Conservation (phyloP, 2,888 invertebrate species). For the Bombylius discolor region DNA sequence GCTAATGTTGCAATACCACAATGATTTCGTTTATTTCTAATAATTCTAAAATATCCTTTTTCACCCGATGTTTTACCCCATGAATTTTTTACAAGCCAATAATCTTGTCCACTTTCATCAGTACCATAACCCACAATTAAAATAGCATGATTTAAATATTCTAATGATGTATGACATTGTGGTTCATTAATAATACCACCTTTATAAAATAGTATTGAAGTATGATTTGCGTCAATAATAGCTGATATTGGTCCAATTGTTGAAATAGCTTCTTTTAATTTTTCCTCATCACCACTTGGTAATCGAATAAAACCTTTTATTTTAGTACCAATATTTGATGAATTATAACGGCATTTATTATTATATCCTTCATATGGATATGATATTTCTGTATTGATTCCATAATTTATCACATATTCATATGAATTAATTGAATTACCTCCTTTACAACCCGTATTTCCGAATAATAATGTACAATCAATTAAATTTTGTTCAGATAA, state of each 20-base stretch:
- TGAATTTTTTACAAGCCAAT: slow-evolving; percentile 61
- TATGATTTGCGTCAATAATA: slow-evolving; percentile 78
- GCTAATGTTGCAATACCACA: slow-evolving; percentile 77
- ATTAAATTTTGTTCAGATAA: slow-evolving; percentile 1
- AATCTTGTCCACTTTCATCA: slow-evolving; percentile 39
- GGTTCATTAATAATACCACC: slow-evolving; percentile 70
- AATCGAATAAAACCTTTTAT: slow-evolving; percentile 71
- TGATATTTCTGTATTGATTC: slow-evolving; percentile 68
- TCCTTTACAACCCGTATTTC: background rate
- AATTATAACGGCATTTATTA: slow-evolving; percentile 54
- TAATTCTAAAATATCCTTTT: slow-evolving; percentile 76
- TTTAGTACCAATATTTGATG: slow-evolving; percentile 56
- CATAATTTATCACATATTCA: background rate
- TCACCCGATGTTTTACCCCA: slow-evolving; percentile 65
- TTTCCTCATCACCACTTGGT: slow-evolving; percentile 52
- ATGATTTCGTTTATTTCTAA: slow-evolving; percentile 67
- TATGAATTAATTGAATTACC: background rate
- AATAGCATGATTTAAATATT: slow-evolving; percentile 66
- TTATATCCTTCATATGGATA: slow-evolving; percentile 78
- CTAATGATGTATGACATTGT: slow-evolving; percentile 47
- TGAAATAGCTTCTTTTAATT: slow-evolving; percentile 64
- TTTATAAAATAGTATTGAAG: slow-evolving; percentile 75
- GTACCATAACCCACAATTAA: slow-evolving; percentile 35
- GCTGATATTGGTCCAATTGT: slow-evolving; percentile 74
- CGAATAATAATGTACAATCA: background rate